Evolutionary conservation across 2,797 vertebrate species (phyloP), one percentile per base, ranked within the genome.

Genomic region (Calcarius lapponicus): DNA sequence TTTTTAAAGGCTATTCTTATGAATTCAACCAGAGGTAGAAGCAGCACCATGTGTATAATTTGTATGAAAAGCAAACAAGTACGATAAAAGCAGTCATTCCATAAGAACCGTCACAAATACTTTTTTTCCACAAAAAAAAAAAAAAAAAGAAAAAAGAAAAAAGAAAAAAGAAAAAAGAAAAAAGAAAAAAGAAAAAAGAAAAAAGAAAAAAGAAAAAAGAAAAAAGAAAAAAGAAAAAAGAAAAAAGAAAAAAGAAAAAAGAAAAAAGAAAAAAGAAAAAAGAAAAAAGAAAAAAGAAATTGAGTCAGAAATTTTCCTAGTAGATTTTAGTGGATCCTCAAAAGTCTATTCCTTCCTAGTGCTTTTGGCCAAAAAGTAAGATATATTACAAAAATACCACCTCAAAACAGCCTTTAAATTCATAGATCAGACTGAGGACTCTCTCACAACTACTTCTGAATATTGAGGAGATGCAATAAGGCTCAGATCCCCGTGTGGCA

Each of bases 11-110:
- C 2, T 90, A 6, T 56, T 80, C 53, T 88, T 78, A 50, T 14
- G 48, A 64, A 65, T 32, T 45, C 34, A 91, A 40, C 9, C 19
- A 80, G 18, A 42, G 7, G 8, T 2, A 53, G 31, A 73, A 93
- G 34, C 12, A 78, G 25, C 31, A 89, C 4, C 15, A 26, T 0
- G 0, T 7, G 25, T 5, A 5, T 29, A 34, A 62, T 48, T 50
- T 72, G 16, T 65, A 24, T 34, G 24, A 88, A 92, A 73, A 69
- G 24, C 6, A 62, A 75, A 38, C 12, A 28, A n/a, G 51, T 61
- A 50, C 2, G 4, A 67, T 17, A 14, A n/a, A 85, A 85, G 43
- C 19, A 80, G 10, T 18, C 8, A 22, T 64, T 57, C 31, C 36
- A 47, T 5, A 13, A 15, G 12, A 73, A 48, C 17, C 40, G 8